Conservation (phyloP, 2,113 vertebrate genomes). For the Paralichthys olivaceus region DNA sequence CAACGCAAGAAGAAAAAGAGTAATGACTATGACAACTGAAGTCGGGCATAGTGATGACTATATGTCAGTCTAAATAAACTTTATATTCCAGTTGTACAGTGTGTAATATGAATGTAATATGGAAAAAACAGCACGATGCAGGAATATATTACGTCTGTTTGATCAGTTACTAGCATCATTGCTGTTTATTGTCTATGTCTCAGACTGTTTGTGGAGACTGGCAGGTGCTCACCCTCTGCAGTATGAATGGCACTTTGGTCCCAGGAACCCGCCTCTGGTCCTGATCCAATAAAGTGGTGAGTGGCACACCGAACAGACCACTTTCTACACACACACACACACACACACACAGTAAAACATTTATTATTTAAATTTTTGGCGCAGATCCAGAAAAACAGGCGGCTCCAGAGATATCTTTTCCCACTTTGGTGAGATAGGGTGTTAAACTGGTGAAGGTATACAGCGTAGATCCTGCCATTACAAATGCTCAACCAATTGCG, state of each 20-base stretch:
- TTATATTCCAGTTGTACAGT: neutral
- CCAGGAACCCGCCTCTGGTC: constrained; percentile 89
- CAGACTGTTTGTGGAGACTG: no score
- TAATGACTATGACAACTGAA: neutral
- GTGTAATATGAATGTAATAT: neutral
- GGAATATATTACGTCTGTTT: neutral
- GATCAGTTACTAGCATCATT: neutral
- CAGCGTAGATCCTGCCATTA: no score
- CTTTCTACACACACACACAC: constrained; percentile 82
- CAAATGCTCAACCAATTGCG: no score
- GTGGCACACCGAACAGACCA: constrained; percentile 91
- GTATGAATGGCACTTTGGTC: constrained; percentile 91
- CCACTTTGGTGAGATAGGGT: no score
- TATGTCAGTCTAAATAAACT: no score
- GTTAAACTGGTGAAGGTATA: no score
- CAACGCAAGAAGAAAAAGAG: neutral
- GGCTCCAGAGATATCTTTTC: no score
- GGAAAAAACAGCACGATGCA: no score
- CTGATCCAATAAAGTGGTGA: constrained; percentile 90
- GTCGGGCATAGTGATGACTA: neutral
- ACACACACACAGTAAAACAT: neutral
- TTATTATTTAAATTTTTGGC: no score
- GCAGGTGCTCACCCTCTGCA: constrained; percentile 86
- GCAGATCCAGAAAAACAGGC: no score
- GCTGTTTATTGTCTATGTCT: neutral